These are phyloP conservation scores for Rotaria sp. DNA, from an alignment of 2,888 invertebrate species.

Conservation along the genomic window DNA sequence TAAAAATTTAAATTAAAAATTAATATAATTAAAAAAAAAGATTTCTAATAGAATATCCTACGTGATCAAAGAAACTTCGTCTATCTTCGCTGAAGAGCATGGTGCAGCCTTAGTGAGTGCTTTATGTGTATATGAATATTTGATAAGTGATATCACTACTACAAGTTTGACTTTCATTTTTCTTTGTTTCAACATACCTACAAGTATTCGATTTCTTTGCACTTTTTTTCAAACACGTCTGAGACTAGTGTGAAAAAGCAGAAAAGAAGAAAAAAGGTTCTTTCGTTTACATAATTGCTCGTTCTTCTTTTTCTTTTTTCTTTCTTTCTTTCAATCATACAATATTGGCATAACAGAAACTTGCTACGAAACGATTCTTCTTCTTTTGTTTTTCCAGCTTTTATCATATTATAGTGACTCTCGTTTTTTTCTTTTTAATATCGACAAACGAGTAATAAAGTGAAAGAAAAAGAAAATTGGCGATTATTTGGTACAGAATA, in stretches of 20 bases:
- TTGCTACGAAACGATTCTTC: not conserved
- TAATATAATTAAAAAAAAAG: not conserved
- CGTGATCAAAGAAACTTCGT: not conserved
- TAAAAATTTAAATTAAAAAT: not conserved
- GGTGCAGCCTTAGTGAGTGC: not conserved
- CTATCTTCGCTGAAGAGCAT: not conserved
- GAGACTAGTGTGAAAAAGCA: not conserved
- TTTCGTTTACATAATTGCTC: not conserved
- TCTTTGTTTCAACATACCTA: not conserved
- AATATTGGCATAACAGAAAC: not conserved
- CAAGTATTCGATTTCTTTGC: conserved; percentile 5
- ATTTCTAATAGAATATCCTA: not conserved
- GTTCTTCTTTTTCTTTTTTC: not conserved
- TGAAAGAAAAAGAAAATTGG: not conserved
- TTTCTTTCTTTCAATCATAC: not conserved
- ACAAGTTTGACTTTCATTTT: not conserved
- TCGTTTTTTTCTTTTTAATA: not conserved
- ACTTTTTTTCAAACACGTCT: not conserved
- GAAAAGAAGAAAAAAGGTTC: not conserved
- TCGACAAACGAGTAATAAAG: not conserved
- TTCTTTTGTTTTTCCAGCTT: not conserved
- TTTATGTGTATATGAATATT: not conserved
- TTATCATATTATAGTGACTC: not conserved
- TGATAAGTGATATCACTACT: conserved; percentile 22
- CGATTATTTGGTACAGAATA: not conserved